Evolutionary conservation across 2,113 vertebrate species (phyloP).

Genomic region (Silurus glanis): DNA sequence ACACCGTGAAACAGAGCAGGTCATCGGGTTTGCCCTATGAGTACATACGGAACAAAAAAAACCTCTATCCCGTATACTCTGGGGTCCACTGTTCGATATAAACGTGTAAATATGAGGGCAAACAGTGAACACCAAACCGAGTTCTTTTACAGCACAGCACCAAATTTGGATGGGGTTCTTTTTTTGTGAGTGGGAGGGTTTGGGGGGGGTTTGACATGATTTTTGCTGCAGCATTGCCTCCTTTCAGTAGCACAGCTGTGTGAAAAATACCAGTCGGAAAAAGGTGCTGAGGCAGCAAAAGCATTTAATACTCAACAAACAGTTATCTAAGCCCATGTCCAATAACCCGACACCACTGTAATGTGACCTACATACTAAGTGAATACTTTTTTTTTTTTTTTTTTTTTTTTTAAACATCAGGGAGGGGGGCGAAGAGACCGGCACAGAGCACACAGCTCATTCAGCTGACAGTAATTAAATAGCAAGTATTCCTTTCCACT

Average conservation of each 20-base stretch:
- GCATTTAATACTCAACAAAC: conserved; percentile 97
- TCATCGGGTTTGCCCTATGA: conserved; percentile 66
- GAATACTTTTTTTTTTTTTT: conserved; percentile 78
- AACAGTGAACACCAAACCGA: conserved; percentile 29
- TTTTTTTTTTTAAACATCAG: conserved; percentile 67
- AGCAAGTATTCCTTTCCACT: conserved; percentile 69
- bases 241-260: conserved; percentile 96
- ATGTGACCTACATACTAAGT: conserved; percentile 98
- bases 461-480: conserved; percentile 79
- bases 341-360: conserved; percentile 89
- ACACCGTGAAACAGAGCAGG: conserved; percentile 66
- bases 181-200: conserved; percentile 59
- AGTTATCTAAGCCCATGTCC: conserved; percentile 95
- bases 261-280: conserved; percentile 95
- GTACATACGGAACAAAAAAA: conserved; percentile 10
- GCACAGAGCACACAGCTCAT: conserved; percentile 68
- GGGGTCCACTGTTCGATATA: conserved; percentile 28
- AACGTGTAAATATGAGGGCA: conserved; percentile 45
- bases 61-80: conserved; percentile 24
- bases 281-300: conserved; percentile 98
- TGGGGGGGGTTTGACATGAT: conserved; percentile 83
- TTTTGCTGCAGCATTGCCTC: conserved; percentile 85
- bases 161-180: conserved; percentile 58
- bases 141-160: conserved; percentile 51
- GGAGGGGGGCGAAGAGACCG: conserved; percentile 59